phyloP scores from a whole-genome alignment of 2,113 vertebrate species.

The Ia io region DNA sequence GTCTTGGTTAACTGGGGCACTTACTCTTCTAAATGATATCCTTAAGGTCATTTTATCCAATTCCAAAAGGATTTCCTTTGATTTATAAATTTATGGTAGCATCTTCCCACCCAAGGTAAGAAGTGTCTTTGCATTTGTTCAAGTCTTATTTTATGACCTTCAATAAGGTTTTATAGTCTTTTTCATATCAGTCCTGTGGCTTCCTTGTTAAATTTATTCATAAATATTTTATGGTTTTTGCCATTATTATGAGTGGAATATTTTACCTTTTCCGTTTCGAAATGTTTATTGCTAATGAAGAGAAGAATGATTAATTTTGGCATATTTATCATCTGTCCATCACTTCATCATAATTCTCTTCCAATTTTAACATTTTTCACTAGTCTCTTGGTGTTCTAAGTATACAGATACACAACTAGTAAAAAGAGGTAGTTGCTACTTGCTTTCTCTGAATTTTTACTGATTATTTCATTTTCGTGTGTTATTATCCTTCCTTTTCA shows the following conservation, averaged over 20 bases:
- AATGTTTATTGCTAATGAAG: constrained; percentile 55
- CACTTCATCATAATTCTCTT: constrained; percentile 40
- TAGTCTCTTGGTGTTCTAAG: background rate
- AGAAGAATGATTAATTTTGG: constrained; percentile 52
- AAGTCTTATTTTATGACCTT: constrained; percentile 68
- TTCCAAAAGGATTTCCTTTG: constrained; percentile 54
- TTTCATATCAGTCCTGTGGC: constrained; percentile 50
- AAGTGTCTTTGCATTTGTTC: constrained; percentile 64
- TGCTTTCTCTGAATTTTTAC: constrained; percentile 8
- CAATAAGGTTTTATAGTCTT: constrained; percentile 65
- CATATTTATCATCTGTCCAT: constrained; percentile 51
- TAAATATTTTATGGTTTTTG: constrained; percentile 63
- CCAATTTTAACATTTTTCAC: background rate
- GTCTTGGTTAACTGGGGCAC: background rate
- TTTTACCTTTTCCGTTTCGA: constrained; percentile 25
- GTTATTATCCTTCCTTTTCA: background rate
- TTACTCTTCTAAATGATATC: constrained; percentile 47
- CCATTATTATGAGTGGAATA: constrained; percentile 33
- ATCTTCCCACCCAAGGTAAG: constrained; percentile 53
- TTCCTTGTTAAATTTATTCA: constrained; percentile 64
- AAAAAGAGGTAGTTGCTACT: background rate
- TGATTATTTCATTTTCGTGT: background rate
- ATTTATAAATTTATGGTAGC: constrained; percentile 62
- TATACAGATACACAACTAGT: background rate
- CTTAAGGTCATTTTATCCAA: constrained; percentile 39